phyloP scores from a whole-genome alignment of 2,888 invertebrate species.

The Prosapia bicincta region DNA sequence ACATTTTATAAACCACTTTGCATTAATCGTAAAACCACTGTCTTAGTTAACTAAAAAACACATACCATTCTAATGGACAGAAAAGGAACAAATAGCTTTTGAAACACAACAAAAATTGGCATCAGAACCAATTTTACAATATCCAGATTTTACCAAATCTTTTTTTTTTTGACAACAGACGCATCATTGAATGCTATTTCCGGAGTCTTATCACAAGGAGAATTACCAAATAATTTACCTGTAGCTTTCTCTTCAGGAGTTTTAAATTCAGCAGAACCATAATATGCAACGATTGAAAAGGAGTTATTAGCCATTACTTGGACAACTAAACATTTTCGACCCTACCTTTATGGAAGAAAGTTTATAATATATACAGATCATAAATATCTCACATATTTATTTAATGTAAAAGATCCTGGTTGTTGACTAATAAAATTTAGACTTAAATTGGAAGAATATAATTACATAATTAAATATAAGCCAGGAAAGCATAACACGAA shows the following conservation, averaged over 20 bases:
- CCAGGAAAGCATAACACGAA: neutral
- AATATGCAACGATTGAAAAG: neutral
- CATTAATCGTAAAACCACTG: conserved; percentile 16
- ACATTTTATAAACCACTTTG: neutral
- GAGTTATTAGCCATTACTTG: neutral
- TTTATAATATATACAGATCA: neutral
- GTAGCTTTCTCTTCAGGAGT: neutral
- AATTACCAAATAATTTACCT: neutral
- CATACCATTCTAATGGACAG: too few species aligned
- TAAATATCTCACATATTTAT: neutral
- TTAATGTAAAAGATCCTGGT: neutral
- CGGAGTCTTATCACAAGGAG: conserved; percentile 37
- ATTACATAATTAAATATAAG: too few species aligned
- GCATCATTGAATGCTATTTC: conserved; percentile 41
- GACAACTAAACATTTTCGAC: neutral
- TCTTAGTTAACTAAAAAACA: conserved; percentile 17
- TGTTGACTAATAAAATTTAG: neutral
- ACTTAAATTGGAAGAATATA: neutral
- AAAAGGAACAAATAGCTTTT: too few species aligned
- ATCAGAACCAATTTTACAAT: conserved; percentile 21
- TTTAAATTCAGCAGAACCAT: neutral
- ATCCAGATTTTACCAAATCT: neutral
- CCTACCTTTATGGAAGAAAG: neutral
- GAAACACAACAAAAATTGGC: neutral
- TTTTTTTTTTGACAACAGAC: conserved; percentile 36